phyloP scores from a whole-genome alignment of 2,113 vertebrate genomes.

The Sisor rabdophorus region DNA sequence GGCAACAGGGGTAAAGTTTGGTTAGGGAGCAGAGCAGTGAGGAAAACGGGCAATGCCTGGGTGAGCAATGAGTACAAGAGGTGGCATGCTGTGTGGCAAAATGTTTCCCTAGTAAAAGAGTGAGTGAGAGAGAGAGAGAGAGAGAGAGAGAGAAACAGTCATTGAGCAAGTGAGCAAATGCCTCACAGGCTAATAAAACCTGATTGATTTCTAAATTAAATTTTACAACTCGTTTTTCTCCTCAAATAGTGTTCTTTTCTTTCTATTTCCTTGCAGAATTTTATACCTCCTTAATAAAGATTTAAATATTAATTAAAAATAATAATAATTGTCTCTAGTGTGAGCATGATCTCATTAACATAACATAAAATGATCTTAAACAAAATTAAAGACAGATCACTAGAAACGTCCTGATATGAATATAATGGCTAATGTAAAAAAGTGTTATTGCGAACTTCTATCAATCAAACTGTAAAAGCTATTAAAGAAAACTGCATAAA shows the following conservation, averaged over 20 bases:
- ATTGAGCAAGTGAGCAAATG: constrained; percentile 41
- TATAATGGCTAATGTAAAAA: neutral
- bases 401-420: neutral
- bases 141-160: constrained; percentile 56
- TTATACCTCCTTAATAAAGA: constrained; percentile 3
- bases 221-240: constrained; percentile 40
- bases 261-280: constrained; percentile 6
- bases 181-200: constrained; percentile 53
- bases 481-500: neutral
- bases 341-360: neutral
- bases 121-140: constrained; percentile 38
- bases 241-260: constrained; percentile 1
- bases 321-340: neutral
- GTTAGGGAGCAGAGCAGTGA: constrained; percentile 67
- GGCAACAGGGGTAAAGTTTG: constrained; percentile 68
- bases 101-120: constrained; percentile 58
- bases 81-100: constrained; percentile 54
- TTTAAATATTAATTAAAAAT: neutral
- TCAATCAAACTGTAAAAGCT: neutral
- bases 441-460: neutral
- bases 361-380: neutral
- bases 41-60: constrained; percentile 61
- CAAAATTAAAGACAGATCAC: neutral
- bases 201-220: constrained; percentile 59
- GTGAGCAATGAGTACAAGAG: constrained; percentile 70